Conservation (phyloP, 2,888 invertebrate species). For the Nebria brevicollis region DNA sequence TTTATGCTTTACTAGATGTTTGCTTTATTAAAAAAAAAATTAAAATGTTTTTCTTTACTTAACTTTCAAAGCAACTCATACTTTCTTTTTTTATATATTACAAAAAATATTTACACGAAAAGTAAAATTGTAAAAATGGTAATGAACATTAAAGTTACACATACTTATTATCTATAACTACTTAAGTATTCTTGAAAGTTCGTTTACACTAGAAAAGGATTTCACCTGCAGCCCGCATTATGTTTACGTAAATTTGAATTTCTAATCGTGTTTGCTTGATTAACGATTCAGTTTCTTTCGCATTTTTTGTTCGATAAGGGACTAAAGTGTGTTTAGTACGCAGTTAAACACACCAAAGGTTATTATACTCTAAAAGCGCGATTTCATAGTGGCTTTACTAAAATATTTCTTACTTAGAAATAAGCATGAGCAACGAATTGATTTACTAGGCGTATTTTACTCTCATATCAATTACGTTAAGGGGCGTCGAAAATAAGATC, state of each 20-base stretch:
- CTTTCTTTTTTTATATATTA: constrained; percentile 20
- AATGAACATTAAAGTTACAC: neutral
- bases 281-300: constrained; percentile 5
- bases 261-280: constrained; percentile 32
- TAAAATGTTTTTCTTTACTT: constrained; percentile 37
- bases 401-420: no score
- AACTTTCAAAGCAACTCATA: constrained; percentile 1
- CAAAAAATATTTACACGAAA: neutral
- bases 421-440: no score
- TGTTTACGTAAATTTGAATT: constrained; percentile 37
- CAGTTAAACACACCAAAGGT: neutral
- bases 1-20: constrained; percentile 22
- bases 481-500: neutral
- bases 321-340: neutral
- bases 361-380: neutral
- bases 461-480: neutral
- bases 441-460: neutral
- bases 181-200: constrained; percentile 44
- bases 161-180: constrained; percentile 30
- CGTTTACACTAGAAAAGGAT: constrained; percentile 39
- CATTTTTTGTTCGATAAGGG: constrained; percentile 12
- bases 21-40: constrained; percentile 28
- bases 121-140: neutral
- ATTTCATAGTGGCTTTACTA: neutral
- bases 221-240: constrained; percentile 43